phyloP scores from a whole-genome alignment of 2,888 invertebrate genomes.

The Chymomyza fuscimana region DNA sequence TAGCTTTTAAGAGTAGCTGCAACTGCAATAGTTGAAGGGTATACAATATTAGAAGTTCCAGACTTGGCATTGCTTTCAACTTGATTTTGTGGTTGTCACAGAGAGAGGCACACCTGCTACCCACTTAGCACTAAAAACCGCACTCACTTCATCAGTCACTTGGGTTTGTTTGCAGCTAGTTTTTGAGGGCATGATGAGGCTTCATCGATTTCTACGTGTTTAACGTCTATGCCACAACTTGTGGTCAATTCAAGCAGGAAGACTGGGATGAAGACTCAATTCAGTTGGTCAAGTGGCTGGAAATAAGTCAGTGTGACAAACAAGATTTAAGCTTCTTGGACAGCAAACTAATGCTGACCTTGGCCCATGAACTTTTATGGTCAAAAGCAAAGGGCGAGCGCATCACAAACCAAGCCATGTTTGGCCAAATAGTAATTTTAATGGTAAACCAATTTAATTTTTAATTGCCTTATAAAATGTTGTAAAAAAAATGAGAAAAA shows the following conservation, averaged over 20 bases:
- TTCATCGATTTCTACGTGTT: not conserved
- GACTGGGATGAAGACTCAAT: slow-evolving; percentile 16
- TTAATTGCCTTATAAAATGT: slow-evolving; percentile 24
- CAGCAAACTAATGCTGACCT: slow-evolving; percentile 1
- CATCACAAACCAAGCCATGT: slow-evolving; percentile 14
- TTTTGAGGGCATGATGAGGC: slow-evolving; percentile 56
- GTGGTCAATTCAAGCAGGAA: not conserved
- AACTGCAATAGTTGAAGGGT: slow-evolving; percentile 4
- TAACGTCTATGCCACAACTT: not conserved
- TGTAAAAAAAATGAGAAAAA: slow-evolving; percentile 34
- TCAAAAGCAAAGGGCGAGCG: not conserved
- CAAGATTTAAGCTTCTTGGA: slow-evolving; percentile 24
- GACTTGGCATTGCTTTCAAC: not conserved
- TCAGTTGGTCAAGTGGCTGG: slow-evolving; percentile 66
- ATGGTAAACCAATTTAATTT: slow-evolving; percentile 5
- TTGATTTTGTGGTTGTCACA: slow-evolving; percentile 15
- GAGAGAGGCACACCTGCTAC: slow-evolving; percentile 42
- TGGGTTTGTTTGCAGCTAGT: not conserved
- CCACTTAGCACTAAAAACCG: slow-evolving; percentile 19
- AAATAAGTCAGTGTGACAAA: slow-evolving; percentile 74
- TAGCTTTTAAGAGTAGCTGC: no score
- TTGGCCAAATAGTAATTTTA: slow-evolving; percentile 21
- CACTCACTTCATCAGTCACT: slow-evolving; percentile 29
- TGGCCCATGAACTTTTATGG: not conserved
- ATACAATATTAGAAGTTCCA: not conserved